phyloP scores from a whole-genome alignment of 1,140 invertebrate species.

The Procambarus clarkii region DNA sequence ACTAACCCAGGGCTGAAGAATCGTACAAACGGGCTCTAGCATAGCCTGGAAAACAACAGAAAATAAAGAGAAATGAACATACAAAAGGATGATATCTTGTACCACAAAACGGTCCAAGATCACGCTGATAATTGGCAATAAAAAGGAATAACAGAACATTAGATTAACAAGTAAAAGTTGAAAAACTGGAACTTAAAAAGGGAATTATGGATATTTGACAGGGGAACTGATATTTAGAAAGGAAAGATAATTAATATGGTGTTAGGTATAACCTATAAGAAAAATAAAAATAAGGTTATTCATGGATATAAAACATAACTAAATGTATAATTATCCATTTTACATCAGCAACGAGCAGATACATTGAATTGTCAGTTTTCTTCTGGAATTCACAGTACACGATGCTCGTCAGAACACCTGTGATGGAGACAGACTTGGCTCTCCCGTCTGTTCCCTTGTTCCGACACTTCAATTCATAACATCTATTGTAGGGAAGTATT shows the following conservation, averaged over 20 bases:
- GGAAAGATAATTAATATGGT: background rate
- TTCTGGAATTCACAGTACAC: too few species aligned
- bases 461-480: too few species aligned
- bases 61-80: background rate
- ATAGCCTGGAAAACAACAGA: conserved; percentile 45
- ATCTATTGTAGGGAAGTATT: too few species aligned
- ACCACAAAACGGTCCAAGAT: background rate
- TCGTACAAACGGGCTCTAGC: conserved; percentile 38
- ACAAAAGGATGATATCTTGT: background rate
- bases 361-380: background rate
- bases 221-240: background rate
- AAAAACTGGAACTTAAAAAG: background rate
- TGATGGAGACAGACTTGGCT: too few species aligned
- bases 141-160: background rate
- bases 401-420: too few species aligned
- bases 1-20: conserved; percentile 38
- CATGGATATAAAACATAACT: background rate
- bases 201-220: too few species aligned
- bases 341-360: background rate
- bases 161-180: background rate
- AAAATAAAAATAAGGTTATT: background rate
- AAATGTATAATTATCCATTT: background rate
- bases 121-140: background rate
- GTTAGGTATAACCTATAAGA: background rate
- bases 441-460: too few species aligned